These are phyloP conservation scores for Sarcoramphus papa DNA, from an alignment of 2,797 vertebrate genomes.

Conservation along the genomic window DNA sequence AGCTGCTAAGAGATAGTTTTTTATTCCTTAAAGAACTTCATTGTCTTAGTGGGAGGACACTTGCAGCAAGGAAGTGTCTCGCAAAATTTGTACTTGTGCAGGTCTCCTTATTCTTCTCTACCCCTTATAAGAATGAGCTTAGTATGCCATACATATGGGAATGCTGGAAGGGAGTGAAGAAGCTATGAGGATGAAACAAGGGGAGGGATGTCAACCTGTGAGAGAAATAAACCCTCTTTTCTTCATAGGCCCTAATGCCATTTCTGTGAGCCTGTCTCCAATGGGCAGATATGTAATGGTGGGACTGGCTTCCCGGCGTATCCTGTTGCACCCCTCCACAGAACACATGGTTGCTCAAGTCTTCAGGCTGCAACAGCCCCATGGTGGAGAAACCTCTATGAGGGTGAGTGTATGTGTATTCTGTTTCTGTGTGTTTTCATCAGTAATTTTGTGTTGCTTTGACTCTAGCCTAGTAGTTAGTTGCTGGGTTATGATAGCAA, in stretches of 20 bases:
- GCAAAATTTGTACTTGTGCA: background rate
- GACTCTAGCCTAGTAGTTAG: background rate
- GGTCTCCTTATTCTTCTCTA: background rate
- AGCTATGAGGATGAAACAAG: background rate
- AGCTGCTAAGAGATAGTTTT: background rate
- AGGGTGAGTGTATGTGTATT: conserved; percentile 78
- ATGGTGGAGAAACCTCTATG: conserved; percentile 97
- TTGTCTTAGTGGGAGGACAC: background rate
- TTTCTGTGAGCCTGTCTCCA: conserved; percentile 95
- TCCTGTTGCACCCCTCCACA: conserved; percentile 94
- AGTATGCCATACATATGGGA: background rate
- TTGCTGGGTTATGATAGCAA: background rate
- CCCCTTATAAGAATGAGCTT: background rate
- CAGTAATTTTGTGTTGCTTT: background rate
- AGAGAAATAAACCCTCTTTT: conserved; percentile 11
- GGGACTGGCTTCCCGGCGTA: conserved; percentile 93
- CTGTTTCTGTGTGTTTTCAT: background rate
- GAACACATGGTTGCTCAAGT: conserved; percentile 99
- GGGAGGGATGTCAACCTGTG: background rate
- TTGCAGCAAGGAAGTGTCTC: background rate
- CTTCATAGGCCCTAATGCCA: conserved; percentile 90
- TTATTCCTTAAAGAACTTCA: background rate
- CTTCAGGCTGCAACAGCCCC: conserved; percentile 96
- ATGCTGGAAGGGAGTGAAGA: background rate
- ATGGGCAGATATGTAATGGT: conserved; percentile 99